Base-by-base conservation (phyloP, 2,888 invertebrate genomes). In the Thyatira batis region DNA sequence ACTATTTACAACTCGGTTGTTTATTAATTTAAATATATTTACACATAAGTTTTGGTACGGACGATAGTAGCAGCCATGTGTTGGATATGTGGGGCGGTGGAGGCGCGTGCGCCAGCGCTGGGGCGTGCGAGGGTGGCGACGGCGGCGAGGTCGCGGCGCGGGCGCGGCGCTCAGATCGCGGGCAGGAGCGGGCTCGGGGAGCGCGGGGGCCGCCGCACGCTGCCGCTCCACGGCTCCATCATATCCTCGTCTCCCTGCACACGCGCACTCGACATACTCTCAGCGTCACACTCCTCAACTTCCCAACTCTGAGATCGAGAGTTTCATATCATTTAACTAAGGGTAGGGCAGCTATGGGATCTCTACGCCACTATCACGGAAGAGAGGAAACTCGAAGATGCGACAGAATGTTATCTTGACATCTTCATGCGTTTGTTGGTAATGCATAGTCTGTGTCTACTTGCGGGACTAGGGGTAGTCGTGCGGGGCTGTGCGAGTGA, bases 201-300 rank as follows among this genome's bases (percentile, higher is more conserved):
- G 65, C 87, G 86, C 80, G 84, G 82, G 69, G 72, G 66, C 57
- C 86, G 85, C 70, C 88, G 88, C 78, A 85, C 82, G 78, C 86
- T 83, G 73, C 85, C 83, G 82, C 89, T 84, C 92, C 92, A 93
- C 81, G 88, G 80, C 86, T 92, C 92, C 92, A 93, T 93, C 93
- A 93, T 90, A 93, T 93, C 91, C 92, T 93, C 92, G 93, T 93
- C 92, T 93, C 93, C 93, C 93, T 93, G 90, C 84, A 91, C 91
- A 91, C 87, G 90, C 76, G 89, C 84, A 92, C 91, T 90, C 90
- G 91, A 92, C 90, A 91, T 92, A 91, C 90, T 90, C 89, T 91
- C 91, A 87, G 88, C 90, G 73, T 90, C 90, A 89, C 85, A 90
- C 85, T 87, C 88, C 84, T 87, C 89, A 89, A 89, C 88, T 86